Evolutionary conservation across 1,140 invertebrate genomes (phyloP).

Genomic region (Melitaea cinxia): DNA sequence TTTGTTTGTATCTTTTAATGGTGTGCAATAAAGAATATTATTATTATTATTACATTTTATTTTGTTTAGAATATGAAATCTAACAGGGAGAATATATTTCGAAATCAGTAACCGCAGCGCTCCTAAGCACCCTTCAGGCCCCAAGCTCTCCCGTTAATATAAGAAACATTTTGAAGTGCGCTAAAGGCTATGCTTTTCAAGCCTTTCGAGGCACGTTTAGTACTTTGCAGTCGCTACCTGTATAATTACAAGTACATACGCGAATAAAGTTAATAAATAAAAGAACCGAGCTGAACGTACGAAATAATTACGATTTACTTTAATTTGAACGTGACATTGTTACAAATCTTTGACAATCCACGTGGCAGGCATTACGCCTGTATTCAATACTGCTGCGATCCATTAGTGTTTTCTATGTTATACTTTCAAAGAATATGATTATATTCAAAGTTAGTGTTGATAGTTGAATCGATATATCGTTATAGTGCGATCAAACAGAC

Average conservation of each 20-base stretch:
- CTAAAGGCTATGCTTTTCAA: conserved; percentile 12
- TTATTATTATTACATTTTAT: not conserved
- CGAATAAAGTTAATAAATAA: not conserved
- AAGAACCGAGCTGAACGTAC: not conserved
- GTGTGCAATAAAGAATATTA: too few species aligned
- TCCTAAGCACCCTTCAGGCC: conserved; percentile 14
- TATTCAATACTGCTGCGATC: too few species aligned
- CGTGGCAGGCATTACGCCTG: too few species aligned
- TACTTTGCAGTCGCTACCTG: conserved; percentile 1
- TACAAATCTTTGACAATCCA: too few species aligned
- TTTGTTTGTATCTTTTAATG: too few species aligned
- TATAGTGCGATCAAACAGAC: too few species aligned
- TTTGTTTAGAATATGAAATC: not conserved
- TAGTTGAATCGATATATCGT: too few species aligned
- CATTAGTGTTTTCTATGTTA: too few species aligned
- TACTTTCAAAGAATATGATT: too few species aligned
- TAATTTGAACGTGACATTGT: not conserved
- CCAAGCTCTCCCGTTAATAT: conserved; percentile 15
- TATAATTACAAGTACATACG: not conserved
- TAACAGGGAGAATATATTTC: not conserved
- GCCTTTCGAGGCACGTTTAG: conserved; percentile 5
- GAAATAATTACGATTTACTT: not conserved
- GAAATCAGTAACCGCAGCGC: not conserved
- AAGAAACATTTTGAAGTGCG: conserved; percentile 18
- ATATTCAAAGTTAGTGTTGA: too few species aligned